These are phyloP conservation scores for Clepsis dumicolana DNA, from an alignment of 2,888 invertebrate genomes.

Conservation along the genomic window DNA sequence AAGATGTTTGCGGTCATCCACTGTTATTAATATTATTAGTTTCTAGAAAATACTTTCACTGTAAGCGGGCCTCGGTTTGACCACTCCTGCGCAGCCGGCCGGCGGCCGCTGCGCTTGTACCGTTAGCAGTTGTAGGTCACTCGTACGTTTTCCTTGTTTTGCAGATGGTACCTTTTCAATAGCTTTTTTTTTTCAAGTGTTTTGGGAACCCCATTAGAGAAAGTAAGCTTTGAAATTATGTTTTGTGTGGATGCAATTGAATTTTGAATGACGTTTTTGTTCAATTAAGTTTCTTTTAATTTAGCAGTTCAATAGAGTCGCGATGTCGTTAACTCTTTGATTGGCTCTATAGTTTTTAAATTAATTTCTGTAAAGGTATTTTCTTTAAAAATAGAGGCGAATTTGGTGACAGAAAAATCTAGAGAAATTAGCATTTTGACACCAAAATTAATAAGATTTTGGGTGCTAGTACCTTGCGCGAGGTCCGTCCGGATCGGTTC, in stretches of 20 bases:
- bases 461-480: too few relatives aligned
- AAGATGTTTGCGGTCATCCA: too few relatives aligned
- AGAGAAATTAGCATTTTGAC: too few relatives aligned
- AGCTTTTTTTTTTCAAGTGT: slow-evolving; percentile 22
- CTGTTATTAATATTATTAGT: too few relatives aligned
- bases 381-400: too few relatives aligned
- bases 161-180: slow-evolving; percentile 29
- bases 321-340: too few relatives aligned
- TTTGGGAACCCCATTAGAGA: slow-evolving; percentile 33
- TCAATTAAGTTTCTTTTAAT: slow-evolving; percentile 3
- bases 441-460: too few relatives aligned
- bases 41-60: slow-evolving; percentile 28
- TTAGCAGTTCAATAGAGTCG: not conserved
- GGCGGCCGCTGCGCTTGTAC: slow-evolving; percentile 67
- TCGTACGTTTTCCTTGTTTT: slow-evolving; percentile 42
- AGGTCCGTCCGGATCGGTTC: too few relatives aligned
- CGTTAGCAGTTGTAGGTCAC: slow-evolving; percentile 75
- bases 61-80: slow-evolving; percentile 24
- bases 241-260: slow-evolving; percentile 26
- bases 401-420: too few relatives aligned
- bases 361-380: too few relatives aligned
- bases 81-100: slow-evolving; percentile 50
- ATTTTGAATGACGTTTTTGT: slow-evolving; percentile 25
- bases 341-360: too few relatives aligned
- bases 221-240: slow-evolving; percentile 19